Evolutionary conservation across 2,888 invertebrate genomes (phyloP).

Genomic region (Napeogenes inachia): DNA sequence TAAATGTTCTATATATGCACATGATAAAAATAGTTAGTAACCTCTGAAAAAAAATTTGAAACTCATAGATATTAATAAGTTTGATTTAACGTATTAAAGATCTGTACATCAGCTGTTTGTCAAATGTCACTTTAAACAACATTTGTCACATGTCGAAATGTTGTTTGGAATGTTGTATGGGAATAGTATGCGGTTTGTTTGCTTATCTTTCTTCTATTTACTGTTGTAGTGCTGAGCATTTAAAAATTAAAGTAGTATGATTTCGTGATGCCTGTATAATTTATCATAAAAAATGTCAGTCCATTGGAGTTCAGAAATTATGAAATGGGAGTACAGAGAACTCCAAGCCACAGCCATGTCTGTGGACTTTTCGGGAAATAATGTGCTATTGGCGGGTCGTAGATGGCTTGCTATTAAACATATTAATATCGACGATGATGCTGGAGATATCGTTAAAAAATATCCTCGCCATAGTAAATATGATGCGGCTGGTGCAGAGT

Average conservation of each 20-base stretch:
- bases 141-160: constrained; percentile 6
- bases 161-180: not conserved
- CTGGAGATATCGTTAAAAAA: constrained; percentile 83
- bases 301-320: constrained; percentile 72
- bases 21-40: too few relatives aligned
- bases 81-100: not conserved
- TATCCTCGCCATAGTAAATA: constrained; percentile 94
- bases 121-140: constrained; percentile 13
- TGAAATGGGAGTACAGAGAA: constrained; percentile 87
- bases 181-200: constrained; percentile 2
- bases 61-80: too few relatives aligned
- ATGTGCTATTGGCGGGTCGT: constrained; percentile 89
- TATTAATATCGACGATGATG: constrained; percentile 83
- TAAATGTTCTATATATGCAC: too few relatives aligned
- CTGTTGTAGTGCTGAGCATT: not conserved
- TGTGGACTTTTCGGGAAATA: constrained; percentile 90
- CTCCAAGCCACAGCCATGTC: constrained; percentile 95
- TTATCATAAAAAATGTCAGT: constrained; percentile 52
- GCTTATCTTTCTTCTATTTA: constrained; percentile 6
- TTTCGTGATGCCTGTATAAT: constrained; percentile 13
- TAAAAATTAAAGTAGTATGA: constrained; percentile 1
- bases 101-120: constrained; percentile 22
- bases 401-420: constrained; percentile 86
- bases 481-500: constrained; percentile 94
- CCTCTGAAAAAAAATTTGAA: too few relatives aligned